A percentile compares a stretch with the other conserved stretches of the same genome.
Evolutionary conservation across 2,113 vertebrate genomes (phyloP).

Genomic region (Saguinus midas): DNA sequence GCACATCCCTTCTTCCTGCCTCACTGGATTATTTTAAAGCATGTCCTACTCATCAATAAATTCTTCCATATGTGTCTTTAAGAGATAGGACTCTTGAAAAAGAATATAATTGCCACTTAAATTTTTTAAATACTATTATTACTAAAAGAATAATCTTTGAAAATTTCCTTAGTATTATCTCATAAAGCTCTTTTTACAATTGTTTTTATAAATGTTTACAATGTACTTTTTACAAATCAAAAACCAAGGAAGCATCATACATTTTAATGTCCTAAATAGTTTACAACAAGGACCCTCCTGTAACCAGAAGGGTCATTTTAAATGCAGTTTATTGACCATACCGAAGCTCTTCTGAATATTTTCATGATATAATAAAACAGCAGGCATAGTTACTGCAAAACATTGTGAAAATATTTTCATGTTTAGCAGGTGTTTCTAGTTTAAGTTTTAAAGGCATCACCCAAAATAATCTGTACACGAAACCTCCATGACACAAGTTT

Average conservation of each 20-base stretch:
- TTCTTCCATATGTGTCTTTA: background rate
- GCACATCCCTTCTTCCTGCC: background rate
- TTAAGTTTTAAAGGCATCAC: conserved; percentile 5
- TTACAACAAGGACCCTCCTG: background rate
- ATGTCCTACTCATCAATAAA: background rate
- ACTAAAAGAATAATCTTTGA: background rate
- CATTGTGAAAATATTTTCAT: background rate
- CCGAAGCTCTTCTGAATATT: conserved; percentile 8
- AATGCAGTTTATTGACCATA: background rate
- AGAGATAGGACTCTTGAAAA: background rate
- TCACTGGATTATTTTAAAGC: background rate
- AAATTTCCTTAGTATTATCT: background rate
- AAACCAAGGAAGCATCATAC: background rate
- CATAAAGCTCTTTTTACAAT: background rate
- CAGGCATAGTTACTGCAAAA: background rate
- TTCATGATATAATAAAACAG: background rate
- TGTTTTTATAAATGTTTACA: background rate
- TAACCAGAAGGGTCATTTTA: background rate
- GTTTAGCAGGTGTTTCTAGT: background rate
- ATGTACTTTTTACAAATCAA: background rate
- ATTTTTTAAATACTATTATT: background rate
- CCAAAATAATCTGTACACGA: no score
- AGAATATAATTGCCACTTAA: background rate
- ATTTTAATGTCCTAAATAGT: background rate
- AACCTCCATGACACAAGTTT: no score